These are phyloP conservation scores for Halictus rubicundus DNA, from an alignment of 1,140 invertebrate genomes.

Conservation along the genomic window DNA sequence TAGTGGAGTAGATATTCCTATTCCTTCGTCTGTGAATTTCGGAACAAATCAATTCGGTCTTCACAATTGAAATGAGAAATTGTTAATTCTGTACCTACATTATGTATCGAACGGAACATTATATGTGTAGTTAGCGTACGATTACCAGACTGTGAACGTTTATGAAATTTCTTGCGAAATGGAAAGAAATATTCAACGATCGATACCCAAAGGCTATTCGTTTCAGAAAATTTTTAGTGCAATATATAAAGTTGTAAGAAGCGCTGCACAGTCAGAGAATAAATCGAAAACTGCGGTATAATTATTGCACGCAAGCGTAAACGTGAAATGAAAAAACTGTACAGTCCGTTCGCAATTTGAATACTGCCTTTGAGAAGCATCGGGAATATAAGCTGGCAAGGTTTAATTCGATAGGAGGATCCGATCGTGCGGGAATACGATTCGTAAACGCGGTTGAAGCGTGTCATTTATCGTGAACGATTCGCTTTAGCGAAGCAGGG, in stretches of 20 bases:
- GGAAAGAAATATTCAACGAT: too few species aligned
- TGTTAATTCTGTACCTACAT: too few species aligned
- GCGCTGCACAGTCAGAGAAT: too few species aligned
- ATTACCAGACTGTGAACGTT: too few species aligned
- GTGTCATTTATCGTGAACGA: constrained; percentile 57
- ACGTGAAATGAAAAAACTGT: background rate
- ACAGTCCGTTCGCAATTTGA: background rate
- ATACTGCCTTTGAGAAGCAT: constrained; percentile 5
- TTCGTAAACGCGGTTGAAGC: constrained; percentile 45
- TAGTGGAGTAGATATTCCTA: background rate
- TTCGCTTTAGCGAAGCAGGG: constrained; percentile 24
- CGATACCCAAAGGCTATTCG: too few species aligned
- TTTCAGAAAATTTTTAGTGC: too few species aligned
- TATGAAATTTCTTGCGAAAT: too few species aligned
- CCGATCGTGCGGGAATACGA: constrained; percentile 18
- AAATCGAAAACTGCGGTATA: too few species aligned
- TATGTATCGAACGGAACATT: too few species aligned
- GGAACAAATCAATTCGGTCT: background rate
- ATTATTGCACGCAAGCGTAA: background rate
- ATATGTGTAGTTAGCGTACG: too few species aligned
- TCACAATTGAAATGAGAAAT: background rate
- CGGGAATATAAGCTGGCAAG: background rate
- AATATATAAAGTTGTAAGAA: too few species aligned
- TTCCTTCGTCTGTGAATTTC: background rate
- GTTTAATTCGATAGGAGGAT: constrained; percentile 26